These are phyloP conservation scores for Promerops cafer DNA, from an alignment of 2,113 vertebrate genomes.

Conservation along the genomic window DNA sequence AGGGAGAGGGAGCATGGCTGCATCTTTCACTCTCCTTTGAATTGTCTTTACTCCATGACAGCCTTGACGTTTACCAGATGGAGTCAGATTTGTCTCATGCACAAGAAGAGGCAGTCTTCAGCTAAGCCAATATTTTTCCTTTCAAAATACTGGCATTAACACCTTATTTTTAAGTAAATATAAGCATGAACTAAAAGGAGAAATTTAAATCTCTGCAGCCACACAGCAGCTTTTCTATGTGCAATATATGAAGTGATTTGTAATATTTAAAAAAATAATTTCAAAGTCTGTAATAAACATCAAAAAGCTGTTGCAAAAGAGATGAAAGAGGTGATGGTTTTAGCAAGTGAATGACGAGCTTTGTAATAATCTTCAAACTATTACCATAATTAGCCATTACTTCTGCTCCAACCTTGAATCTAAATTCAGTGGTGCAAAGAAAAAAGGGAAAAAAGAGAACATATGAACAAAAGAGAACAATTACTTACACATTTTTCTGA, in stretches of 20 bases:
- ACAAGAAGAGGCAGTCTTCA: slow-evolving; percentile 17
- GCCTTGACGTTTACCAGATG: slow-evolving; percentile 35
- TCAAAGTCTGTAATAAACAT: background rate
- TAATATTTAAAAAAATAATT: background rate
- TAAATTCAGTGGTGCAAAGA: background rate
- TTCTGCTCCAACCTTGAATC: background rate
- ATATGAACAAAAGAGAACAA: too few species aligned
- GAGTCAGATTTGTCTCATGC: slow-evolving; percentile 16
- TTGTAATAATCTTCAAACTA: background rate
- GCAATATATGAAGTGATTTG: background rate
- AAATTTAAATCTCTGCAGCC: background rate
- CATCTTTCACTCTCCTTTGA: slow-evolving; percentile 20
- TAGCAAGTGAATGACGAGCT: background rate
- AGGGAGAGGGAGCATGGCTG: background rate
- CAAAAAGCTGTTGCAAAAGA: background rate
- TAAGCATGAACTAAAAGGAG: background rate
- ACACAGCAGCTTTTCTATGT: background rate
- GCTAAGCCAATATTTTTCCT: slow-evolving; percentile 26
- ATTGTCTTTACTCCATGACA: slow-evolving; percentile 33
- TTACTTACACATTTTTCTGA: background rate
- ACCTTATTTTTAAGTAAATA: slow-evolving; percentile 31
- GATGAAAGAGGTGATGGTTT: background rate
- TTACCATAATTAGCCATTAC: background rate
- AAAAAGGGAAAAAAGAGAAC: background rate
- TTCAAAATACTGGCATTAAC: slow-evolving; percentile 56